These are phyloP conservation scores for Plectropomus leopardus DNA, from an alignment of 2,113 vertebrate species.

Conservation along the genomic window DNA sequence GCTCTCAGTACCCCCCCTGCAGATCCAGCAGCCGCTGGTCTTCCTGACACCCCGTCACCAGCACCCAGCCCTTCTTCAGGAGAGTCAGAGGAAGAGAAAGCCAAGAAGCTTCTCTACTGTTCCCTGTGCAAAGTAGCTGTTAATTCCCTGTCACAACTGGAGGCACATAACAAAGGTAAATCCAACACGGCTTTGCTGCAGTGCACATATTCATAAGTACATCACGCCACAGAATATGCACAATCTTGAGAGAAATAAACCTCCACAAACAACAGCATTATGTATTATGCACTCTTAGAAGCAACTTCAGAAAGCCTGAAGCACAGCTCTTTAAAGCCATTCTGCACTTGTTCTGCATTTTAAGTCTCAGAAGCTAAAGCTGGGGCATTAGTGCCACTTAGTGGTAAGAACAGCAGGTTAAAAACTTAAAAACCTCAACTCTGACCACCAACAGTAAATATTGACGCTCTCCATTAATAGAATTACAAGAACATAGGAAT, in stretches of 20 bases:
- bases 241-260: neutral
- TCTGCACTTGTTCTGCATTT: neutral
- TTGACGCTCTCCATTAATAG: neutral
- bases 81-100: slow-evolving; percentile 91
- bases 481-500: neutral
- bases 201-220: neutral
- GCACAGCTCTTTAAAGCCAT: neutral
- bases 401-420: slow-evolving; percentile 41
- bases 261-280: slow-evolving; percentile 3
- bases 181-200: slow-evolving; percentile 2
- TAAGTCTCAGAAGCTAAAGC: slow-evolving; percentile 8
- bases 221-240: neutral
- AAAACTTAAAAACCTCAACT: slow-evolving; percentile 14
- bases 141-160: slow-evolving; percentile 94
- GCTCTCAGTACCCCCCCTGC: slow-evolving; percentile 43
- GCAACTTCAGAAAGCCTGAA: neutral
- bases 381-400: slow-evolving; percentile 50
- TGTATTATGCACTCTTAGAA: neutral
- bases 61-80: slow-evolving; percentile 70
- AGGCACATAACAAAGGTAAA: slow-evolving; percentile 95
- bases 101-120: slow-evolving; percentile 93
- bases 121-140: slow-evolving; percentile 94
- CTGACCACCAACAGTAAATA: neutral
- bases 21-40: slow-evolving; percentile 54
- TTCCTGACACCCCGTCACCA: slow-evolving; percentile 72